Evolutionary conservation across 1,140 invertebrate species (phyloP), one percentile per base, ranked within the genome.

Genomic region (Heliconius eleuchia): DNA sequence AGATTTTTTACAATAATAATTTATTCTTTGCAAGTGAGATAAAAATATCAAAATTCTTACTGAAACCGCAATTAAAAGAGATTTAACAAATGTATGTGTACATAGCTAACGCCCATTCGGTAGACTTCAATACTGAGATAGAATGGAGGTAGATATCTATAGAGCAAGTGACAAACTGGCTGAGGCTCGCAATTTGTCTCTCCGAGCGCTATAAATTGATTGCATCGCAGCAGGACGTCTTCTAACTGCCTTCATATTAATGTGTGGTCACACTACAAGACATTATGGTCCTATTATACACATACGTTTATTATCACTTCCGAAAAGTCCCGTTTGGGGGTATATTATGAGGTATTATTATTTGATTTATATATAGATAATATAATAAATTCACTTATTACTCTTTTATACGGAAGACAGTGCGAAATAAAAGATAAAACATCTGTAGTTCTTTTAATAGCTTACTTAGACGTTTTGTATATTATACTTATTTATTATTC

Each of bases 171-270:
- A 87, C 85, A 88, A 83, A 84, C 79, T 76, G 77, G 73, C 73
- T 74, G 81, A 85, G 71, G 73, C 77, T 84, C 77, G 86, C 85
- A 88, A 90, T 91, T 92, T 91, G 89, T 91, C 88, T 88, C 80
- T 72, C 85, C 79, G 74, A 85, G 82, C 83, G 84, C 85, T 83
- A 91, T 91, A 90, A 92, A 92, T 90, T 89, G 89, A 90, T 90
- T 91, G 86, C 86, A 82, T 81, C 91, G 34, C 89, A 84, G 87
- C 87, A 81, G 87, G 89, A 80, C 66, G 86, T 84, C 89, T 86
- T 81, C 84, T 85, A 83, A 84, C 82, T 72, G 80, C 71, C 80
- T 84, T 83, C 71, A 76, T 86, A 85, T 83, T 87, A 86, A 88
- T 85, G 86, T 85, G 85, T 83, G 82, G 73, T 76, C 77, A 76